Evolutionary conservation across 1,140 invertebrate species (phyloP).

Genomic region (Eurytemora carolleeae): DNA sequence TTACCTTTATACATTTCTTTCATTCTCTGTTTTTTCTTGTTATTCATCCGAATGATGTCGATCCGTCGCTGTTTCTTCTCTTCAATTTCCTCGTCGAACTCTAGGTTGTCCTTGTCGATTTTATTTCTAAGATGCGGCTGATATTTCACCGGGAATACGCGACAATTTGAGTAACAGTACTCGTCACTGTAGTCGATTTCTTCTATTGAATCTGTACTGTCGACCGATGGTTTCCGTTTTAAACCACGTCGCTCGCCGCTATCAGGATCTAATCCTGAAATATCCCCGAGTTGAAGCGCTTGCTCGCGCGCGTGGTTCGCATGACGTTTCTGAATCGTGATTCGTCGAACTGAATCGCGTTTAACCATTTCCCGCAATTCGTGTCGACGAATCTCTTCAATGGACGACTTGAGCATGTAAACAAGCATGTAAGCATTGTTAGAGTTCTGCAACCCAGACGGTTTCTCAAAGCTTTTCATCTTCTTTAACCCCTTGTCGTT

Average conservation of each 20-base stretch:
- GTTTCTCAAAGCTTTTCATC: slow-evolving; percentile 41
- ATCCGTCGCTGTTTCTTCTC: background rate
- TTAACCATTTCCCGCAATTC: background rate
- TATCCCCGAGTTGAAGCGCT: background rate
- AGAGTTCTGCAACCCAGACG: slow-evolving; percentile 25
- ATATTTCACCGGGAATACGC: background rate
- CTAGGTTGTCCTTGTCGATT: slow-evolving; percentile 2
- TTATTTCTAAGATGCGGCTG: background rate
- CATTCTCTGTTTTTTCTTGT: background rate
- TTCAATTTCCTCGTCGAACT: slow-evolving; percentile 11
- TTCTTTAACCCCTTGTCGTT: slow-evolving; percentile 40
- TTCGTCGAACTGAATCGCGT: background rate
- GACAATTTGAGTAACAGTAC: background rate
- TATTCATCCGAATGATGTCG: background rate
- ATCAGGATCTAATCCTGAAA: background rate
- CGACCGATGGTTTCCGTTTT: background rate
- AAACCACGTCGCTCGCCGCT: background rate
- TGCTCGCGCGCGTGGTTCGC: background rate
- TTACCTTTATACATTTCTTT: slow-evolving; percentile 1
- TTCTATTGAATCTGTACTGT: too few species aligned
- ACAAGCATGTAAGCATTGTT: slow-evolving; percentile 45
- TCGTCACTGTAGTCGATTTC: too few species aligned
- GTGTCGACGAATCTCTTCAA: background rate
- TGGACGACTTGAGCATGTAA: slow-evolving; percentile 26
- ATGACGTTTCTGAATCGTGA: background rate